Evolutionary conservation across 2,113 vertebrate genomes (phyloP), one percentile per base, ranked within the genome.

Genomic region (Hippocampus abdominalis): DNA sequence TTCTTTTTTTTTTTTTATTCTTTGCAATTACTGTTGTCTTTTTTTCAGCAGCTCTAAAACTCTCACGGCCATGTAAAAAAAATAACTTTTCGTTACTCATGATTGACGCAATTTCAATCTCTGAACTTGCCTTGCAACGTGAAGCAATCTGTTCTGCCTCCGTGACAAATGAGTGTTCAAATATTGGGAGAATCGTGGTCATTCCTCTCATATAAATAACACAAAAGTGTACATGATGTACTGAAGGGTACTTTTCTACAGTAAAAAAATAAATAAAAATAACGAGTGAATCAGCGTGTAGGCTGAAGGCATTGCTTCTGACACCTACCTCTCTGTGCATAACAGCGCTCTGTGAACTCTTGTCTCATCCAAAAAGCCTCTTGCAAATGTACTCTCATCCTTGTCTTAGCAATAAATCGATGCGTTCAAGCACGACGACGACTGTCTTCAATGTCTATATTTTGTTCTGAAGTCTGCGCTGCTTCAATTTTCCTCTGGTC

Each of bases 331-430:
- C 15, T 6, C 40, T 11, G 1, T 32, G n/a, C 27, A 64, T 40
- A 66, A 69, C 71, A 54, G 0, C 66, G 67, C 51, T 56, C 48
- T 61, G 15, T 54, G 40, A 65, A 60, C 57, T 60, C 27, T 36
- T 36, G 20, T 23, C 59, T 64, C 49, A 48, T 16, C 60, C 2
- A 51, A 79, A 75, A 67, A 63, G 16, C 23, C 36, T 64, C 13
- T 25, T 64, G 13, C n/a, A 9, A 16, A 60, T 61, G 63, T 84
- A 54, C 71, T 63, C 70, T 42, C 64, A 76, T 63, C 32, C 61
- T 67, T 54, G 44, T 72, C 74, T 74, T 76, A 42, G 51, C 64
- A 54, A 63, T 76, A 65, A 83, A 83, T 56, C 66, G 62, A 78
- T 56, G 44, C 48, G 56, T 25, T 49, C 53, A 70, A 51, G 23